Evolutionary conservation across 2,888 invertebrate genomes (phyloP).

Genomic region (Margaritifera margaritifera): DNA sequence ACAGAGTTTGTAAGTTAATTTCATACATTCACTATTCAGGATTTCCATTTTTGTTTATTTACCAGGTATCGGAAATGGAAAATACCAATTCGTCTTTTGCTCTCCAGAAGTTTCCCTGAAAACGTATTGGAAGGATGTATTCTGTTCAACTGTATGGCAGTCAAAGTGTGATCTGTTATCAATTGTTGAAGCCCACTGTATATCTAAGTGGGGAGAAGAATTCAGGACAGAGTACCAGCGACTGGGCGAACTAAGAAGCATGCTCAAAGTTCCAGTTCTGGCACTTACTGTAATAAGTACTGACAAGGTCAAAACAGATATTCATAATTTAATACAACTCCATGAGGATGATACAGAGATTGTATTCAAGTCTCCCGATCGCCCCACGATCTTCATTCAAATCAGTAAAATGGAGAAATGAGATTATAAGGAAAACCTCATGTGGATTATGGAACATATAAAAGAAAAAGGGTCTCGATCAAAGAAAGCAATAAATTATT

Average conservation of each 20-base stretch:
- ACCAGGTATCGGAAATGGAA: conserved; percentile 10
- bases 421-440: conserved; percentile 5
- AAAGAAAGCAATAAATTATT: conserved; percentile 33
- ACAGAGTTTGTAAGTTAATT: too few species aligned
- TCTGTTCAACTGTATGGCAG: conserved; percentile 25
- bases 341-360: conserved; percentile 15
- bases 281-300: conserved; percentile 27
- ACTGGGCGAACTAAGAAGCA: conserved; percentile 19
- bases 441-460: conserved; percentile 23
- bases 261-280: conserved; percentile 19
- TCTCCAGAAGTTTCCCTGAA: conserved; percentile 32
- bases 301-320: conserved; percentile 21
- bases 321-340: conserved; percentile 18
- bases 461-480: conserved; percentile 8
- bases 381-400: conserved; percentile 22
- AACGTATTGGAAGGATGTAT: conserved; percentile 23
- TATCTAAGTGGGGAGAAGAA: conserved; percentile 37
- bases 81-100: conserved; percentile 18
- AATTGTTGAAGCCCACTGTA: conserved; percentile 37
- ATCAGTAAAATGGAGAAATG: conserved; percentile 8
- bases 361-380: conserved; percentile 11
- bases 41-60: neutral
- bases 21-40: too few species aligned
- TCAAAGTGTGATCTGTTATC: conserved; percentile 10
- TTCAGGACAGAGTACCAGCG: conserved; percentile 26